Evolutionary conservation across 2,113 vertebrate species (phyloP).

Genomic region (Pleuronectes platessa): DNA sequence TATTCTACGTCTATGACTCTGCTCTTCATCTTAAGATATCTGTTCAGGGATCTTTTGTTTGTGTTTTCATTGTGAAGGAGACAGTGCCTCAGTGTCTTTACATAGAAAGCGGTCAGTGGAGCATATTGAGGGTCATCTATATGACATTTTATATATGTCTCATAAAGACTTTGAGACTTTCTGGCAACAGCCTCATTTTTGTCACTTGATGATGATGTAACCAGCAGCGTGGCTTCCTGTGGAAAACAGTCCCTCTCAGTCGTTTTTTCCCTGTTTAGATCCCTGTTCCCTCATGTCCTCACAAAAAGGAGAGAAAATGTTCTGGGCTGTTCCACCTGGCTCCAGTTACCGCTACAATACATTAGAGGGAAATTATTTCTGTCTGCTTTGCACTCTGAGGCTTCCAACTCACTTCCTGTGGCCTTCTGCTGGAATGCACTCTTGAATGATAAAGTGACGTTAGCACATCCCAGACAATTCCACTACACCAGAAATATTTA

Average conservation of each 20-base stretch:
- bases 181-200: slow-evolving; percentile 4
- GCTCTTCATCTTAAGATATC: background rate
- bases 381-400: slow-evolving; percentile 41
- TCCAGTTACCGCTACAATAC: slow-evolving; percentile 32
- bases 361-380: slow-evolving; percentile 51
- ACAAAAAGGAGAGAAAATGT: slow-evolving; percentile 16
- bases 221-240: slow-evolving; percentile 53
- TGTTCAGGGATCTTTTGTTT: background rate
- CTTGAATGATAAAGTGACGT: slow-evolving; percentile 62
- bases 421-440: slow-evolving; percentile 55
- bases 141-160: background rate
- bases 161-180: slow-evolving; percentile 24
- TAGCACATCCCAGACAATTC: slow-evolving; percentile 41
- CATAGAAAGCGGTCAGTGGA: background rate
- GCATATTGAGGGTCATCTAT: background rate
- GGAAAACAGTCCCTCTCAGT: slow-evolving; percentile 26
- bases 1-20: no score
- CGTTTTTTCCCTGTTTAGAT: slow-evolving; percentile 23
- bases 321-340: slow-evolving; percentile 47
- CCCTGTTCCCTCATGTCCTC: background rate
- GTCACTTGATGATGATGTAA: slow-evolving; percentile 58
- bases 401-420: slow-evolving; percentile 62
- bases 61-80: no score
- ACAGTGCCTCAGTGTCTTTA: no score
- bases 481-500: slow-evolving; percentile 41